Percentiles rank a stretch among this genome's conserved stretches.
phyloP scores from a whole-genome alignment of 2,113 vertebrate genomes.

The Peucedramus taeniatus region DNA sequence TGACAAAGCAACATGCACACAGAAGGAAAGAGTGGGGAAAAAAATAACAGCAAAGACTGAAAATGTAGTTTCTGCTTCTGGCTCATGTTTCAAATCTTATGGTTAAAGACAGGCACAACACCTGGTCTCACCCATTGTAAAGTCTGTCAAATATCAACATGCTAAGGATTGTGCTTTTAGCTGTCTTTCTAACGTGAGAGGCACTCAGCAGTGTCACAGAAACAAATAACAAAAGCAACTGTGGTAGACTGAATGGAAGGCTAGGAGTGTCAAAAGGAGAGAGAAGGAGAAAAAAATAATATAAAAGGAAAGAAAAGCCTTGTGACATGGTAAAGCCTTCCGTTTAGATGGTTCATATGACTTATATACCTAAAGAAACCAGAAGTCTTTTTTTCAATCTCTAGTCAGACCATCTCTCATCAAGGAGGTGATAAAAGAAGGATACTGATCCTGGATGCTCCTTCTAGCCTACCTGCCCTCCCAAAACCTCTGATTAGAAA shows the following conservation, averaged over 20 bases:
- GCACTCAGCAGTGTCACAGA: background rate
- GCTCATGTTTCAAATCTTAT: background rate
- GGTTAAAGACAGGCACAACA: background rate
- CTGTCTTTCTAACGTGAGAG: background rate
- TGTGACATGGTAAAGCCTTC: background rate
- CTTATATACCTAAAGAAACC: background rate
- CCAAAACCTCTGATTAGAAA: background rate
- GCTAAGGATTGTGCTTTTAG: background rate
- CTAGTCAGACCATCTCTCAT: background rate
- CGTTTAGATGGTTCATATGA: background rate
- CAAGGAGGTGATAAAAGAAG: background rate
- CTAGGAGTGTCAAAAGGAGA: background rate
- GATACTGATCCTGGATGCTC: background rate
- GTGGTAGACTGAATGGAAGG: background rate
- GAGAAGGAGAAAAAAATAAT: background rate
- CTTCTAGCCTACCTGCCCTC: background rate
- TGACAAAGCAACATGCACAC: background rate
- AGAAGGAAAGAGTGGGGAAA: background rate
- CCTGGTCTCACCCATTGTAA: background rate
- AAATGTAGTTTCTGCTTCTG: background rate
- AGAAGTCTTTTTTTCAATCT: background rate
- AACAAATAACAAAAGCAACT: background rate
- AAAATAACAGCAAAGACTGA: background rate
- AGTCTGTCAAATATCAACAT: background rate
- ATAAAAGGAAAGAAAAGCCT: background rate